Base-by-base conservation (phyloP, 2,888 invertebrate genomes). In the Perizoma affinitatum region DNA sequence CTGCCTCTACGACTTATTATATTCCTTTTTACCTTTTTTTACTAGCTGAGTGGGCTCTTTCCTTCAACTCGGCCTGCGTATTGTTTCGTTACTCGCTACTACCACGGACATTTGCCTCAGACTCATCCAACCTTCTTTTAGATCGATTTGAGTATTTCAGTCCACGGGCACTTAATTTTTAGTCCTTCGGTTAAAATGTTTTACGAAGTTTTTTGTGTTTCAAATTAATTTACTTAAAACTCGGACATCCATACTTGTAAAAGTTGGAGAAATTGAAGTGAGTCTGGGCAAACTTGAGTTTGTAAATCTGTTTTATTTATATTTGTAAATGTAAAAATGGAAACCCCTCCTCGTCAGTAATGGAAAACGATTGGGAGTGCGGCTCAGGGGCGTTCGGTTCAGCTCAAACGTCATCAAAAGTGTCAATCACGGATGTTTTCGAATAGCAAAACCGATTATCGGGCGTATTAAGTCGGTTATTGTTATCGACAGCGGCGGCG, bases 361-460 rank as follows among this genome's bases (percentile, higher is more conserved):
- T 79, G 72, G 78, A 77, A 79, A 81, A 72, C 71, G 74, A 78
- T 82, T 77, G 73, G 65, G 69, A 72, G 65, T 72, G 66, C 73
- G 71, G 47, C 54, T 78, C 53, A 54, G 79, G 82, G 79, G 83
- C 76, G 78, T 80, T 79, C 71, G 79, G 79, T 79, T 83, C 80
- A 76, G 75, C 80, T 82, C 82, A 83, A 82, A 84, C 84, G 83
- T 87, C 86, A 88, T 86, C 84, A 76, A 84, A 90, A 86, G 88
- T 90, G 91, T 92, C 91, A 91, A 91, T 91, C 91, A 91, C 85
- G 75, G 83, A 88, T 86, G 87, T 88, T 88, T 88, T 84, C 85
- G 84, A 90, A 91, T 89, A 89, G 88, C 84, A 86, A 89, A 92
- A 88, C 88, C 91, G 90, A 91, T 91, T 92, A 91, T 90, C 89